Evolutionary conservation across 2,888 invertebrate species (phyloP), one percentile per base, ranked within the genome.

Genomic region (Melanostoma scalare): DNA sequence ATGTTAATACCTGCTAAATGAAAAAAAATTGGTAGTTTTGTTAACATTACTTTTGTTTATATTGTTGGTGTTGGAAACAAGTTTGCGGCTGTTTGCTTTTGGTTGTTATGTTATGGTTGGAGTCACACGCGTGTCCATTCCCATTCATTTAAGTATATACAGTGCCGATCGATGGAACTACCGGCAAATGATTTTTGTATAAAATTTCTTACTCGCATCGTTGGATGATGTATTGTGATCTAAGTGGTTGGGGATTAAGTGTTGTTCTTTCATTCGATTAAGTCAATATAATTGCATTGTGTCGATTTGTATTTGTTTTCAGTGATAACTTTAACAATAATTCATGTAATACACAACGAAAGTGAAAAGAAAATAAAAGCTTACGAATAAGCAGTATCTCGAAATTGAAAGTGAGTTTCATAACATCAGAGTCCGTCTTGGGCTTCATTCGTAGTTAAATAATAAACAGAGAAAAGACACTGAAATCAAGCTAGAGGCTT

Each of bases 141-240:
- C 55, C 46, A 65, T 46, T 72, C 35, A 74, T 44, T 44, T 55
- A 38, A 50, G 33, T 20, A 4, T 44, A 63, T 48, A 20, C 38
- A 9, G 30, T 9, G 9, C 8, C 31, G 58, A 46, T 65, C 48
- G 5, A 58, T 53, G 9, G 46, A 78, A 69, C 52, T 73, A 58
- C 68, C 77, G 65, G 72, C 56, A 40, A 65, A 82, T 68, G 50
- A 58, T 74, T 78, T 85, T 86, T 9, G 69, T 85, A 89, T 89
- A 89, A 88, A 89, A 87, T 86, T 86, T 87, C 71, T 61, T 55
- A 52, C 38, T 61, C 36, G 30, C 40, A 35, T 44, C 33, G 30
- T 44, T 31, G n/a, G 36, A n/a, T 60, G 72, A 72, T 68, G 44
- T 73, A 82, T 77, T 82, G 40, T 71, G 69, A 53, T 60, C 69